phyloP scores from a whole-genome alignment of 2,888 invertebrate genomes.

The Mythimna impura region DNA sequence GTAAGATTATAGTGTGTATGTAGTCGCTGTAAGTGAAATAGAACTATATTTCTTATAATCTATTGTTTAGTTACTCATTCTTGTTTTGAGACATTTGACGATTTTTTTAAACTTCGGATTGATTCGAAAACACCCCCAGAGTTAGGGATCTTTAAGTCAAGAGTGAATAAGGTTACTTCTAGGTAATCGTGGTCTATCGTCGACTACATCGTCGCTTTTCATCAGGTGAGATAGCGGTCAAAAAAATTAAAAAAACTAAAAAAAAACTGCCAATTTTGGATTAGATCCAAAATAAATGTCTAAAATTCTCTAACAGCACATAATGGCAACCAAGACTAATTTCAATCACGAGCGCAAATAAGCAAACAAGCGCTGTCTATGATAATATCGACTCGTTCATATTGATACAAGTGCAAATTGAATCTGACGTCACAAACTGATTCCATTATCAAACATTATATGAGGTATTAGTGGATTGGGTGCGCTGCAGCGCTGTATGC shows the following conservation, averaged over 20 bases:
- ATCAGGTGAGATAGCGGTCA: no score
- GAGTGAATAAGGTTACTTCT: no score
- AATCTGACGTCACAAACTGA: conserved; percentile 42
- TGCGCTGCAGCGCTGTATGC: conserved; percentile 6
- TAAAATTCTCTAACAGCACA: not conserved
- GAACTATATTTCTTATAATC: not conserved
- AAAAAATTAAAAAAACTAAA: not conserved
- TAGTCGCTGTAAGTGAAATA: not conserved
- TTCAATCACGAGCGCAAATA: conserved; percentile 17
- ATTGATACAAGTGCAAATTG: conserved; percentile 21
- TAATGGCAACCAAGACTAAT: conserved; percentile 9
- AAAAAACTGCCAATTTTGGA: not conserved
- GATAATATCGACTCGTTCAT: conserved; percentile 1
- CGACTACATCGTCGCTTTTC: no score
- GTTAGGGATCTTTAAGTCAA: no score
- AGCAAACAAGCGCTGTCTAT: not conserved
- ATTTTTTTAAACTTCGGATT: no score
- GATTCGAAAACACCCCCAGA: not conserved
- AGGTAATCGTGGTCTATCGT: no score
- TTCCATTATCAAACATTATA: conserved; percentile 37
- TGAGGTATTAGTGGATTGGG: conserved; percentile 35
- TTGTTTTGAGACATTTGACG: not conserved
- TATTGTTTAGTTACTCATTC: not conserved
- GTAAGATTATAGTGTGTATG: not conserved
- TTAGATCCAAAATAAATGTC: not conserved